Evolutionary conservation across 2,888 invertebrate species (phyloP), one percentile per base, ranked within the genome.

Genomic region (Eumerus sabulonum): DNA sequence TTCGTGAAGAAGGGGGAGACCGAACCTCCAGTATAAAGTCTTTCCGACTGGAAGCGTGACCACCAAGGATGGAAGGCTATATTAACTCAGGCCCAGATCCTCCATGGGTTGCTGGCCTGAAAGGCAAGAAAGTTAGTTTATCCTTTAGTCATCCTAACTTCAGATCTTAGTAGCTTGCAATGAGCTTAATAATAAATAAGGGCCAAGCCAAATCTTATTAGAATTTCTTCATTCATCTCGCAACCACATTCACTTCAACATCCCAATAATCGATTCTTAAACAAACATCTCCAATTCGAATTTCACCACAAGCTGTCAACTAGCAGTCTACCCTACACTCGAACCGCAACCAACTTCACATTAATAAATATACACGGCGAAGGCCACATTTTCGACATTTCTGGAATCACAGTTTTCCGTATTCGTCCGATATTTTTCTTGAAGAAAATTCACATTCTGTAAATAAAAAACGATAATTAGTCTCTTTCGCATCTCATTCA

Each of bases 371-470:
- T 62, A 59, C 64, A 11, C 9, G 67, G 72, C 57, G 57, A 67
- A 57, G 51, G 57, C 68, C 74, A 74, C 79, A 74, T 79, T 73
- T 73, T 82, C 66, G 79, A 76, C 81, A 73, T 62, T 71, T 73
- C 82, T 83, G 62, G 70, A 81, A 81, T 67, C 66, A 82, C 70
- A 71, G 71, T 63, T 71, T 74, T 54, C 66, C 71, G 57, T 54
- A 74, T 82, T 47, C 53, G 62, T 76, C 63, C 19, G 11, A 50
- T 60, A 71, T 74, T 67, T 77, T 82, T 54, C 35, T 38, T 44
- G 59, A 57, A 50, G 54, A 60, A 76, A 60, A 56, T 72, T 40
- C 18, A 67, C 51, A 42, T 51, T 68, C 44, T 44, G 67, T 63
- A 68, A 59, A 45, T 27, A 0, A 45, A 38, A 12, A 38, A 11